phyloP scores from a whole-genome alignment of 2,888 invertebrate genomes.

The Nymphalis c-album region DNA sequence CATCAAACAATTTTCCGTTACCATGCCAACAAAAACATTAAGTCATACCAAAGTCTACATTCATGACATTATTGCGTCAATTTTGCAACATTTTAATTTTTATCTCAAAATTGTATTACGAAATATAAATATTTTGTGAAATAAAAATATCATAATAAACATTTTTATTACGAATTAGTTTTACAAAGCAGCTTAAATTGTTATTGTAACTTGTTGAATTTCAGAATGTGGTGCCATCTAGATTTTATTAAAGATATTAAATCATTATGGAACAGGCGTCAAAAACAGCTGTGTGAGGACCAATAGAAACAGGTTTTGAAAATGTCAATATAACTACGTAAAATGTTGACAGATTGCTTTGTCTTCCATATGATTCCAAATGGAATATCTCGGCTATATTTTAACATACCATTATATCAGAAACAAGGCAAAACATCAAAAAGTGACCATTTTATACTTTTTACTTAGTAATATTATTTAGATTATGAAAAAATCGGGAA shows the following conservation, averaged over 20 bases:
- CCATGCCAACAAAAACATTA: conserved; percentile 50
- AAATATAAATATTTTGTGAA: background rate
- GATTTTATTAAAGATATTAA: conserved; percentile 20
- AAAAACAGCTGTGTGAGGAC: conserved; percentile 76
- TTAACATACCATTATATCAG: background rate
- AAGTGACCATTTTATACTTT: background rate
- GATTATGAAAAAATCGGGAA: conserved; percentile 26
- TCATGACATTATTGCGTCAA: conserved; percentile 23
- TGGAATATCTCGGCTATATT: conserved; percentile 18
- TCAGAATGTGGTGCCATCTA: conserved; percentile 62
- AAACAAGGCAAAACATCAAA: background rate
- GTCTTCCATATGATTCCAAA: conserved; percentile 69
- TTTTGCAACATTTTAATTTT: conserved; percentile 18
- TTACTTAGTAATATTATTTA: background rate
- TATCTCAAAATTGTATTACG: background rate
- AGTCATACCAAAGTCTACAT: conserved; percentile 19
- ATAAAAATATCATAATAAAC: background rate
- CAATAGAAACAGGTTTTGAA: conserved; percentile 56
- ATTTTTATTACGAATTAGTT: no score
- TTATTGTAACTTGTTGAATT: conserved; percentile 51
- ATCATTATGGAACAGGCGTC: conserved; percentile 48
- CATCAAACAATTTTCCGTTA: conserved; percentile 44
- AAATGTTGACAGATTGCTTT: conserved; percentile 60
- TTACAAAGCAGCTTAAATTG: background rate
- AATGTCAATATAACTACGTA: conserved; percentile 57